These are phyloP conservation scores for Gallinago paraguaiae DNA, from an alignment of 2,113 vertebrate genomes.

Conservation along the genomic window DNA sequence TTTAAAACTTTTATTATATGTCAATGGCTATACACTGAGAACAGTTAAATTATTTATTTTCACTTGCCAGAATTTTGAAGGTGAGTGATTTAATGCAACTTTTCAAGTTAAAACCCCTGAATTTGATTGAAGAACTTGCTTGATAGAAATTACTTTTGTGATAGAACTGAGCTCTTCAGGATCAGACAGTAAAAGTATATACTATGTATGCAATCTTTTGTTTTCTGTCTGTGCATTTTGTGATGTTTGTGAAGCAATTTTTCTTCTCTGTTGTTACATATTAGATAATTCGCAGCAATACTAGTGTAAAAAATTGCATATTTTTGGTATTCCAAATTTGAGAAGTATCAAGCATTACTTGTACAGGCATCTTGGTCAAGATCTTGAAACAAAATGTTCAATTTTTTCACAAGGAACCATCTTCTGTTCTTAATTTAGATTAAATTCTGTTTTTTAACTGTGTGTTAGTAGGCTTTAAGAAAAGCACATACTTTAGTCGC, in stretches of 20 bases:
- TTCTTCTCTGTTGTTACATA: not conserved
- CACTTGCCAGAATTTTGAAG: not conserved
- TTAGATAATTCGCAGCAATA: not conserved
- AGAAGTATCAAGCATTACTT: not conserved
- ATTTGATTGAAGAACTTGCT: not conserved
- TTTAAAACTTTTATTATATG: not conserved
- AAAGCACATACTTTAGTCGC: not conserved
- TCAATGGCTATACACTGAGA: not conserved
- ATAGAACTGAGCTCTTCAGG: not conserved
- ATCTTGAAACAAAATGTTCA: not conserved
- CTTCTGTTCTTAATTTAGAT: not conserved
- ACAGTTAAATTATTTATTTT: not conserved
- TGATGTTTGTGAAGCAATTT: not conserved
- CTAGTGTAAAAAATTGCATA: not conserved
- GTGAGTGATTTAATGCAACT: not conserved
- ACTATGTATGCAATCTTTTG: not conserved
- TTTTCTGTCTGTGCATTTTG: not conserved
- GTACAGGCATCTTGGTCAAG: not conserved
- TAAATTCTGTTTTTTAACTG: not conserved
- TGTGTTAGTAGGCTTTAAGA: not conserved
- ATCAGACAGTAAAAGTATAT: not conserved
- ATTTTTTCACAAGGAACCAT: fast-evolving
- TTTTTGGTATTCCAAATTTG: not conserved
- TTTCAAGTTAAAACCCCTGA: not conserved
- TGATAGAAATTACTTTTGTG: not conserved